Base-by-base conservation (phyloP, 64 coral and sea anemone species). In the Montipora cactus region DNA sequence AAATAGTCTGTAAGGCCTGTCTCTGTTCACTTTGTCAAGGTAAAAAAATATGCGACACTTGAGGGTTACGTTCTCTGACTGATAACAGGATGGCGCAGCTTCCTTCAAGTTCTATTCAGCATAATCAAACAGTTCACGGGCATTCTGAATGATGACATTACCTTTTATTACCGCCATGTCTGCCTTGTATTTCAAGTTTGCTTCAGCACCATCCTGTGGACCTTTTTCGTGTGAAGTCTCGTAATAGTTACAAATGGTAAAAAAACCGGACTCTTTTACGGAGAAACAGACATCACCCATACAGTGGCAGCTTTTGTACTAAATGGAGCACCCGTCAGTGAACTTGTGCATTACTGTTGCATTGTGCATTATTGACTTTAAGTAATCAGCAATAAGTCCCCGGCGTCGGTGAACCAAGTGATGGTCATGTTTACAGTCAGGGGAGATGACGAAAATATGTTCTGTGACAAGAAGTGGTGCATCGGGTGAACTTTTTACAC, bases 141-240 rank as follows among this genome's bases (percentile, higher is more conserved):
- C 88, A 44, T 79, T 25, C 1, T 13, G 55, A 58, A 80, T 79
- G 23, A 79, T 28, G 4, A 61, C 55, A 5, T 55, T 14, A 76
- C 50, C 9, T 23, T 76, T 88, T 14, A 88, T 20, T 2, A 88
- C 87, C 5, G 70, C 71, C 70, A 88, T 76, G 15, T 88, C 69
- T 9, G 57, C 59, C 64, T 87, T 79, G 74, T 93, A 61, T 44
- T 93, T 93, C 3, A 93, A 47, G 67, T 93, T 87, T 2, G 74
- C 81, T 64, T 84, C 92, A 3, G 92, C 84, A 5, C 75, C 84
- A 49, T 92, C 91, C 47, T 92, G 80, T 6, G 70, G 81, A n/a
- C 91, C 91, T 61, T 92, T 92, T 1, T 72, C 81, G 8, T 92
- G 91, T 0, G 91, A 86, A 5, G 81, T 92, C 44, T 86, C 69